Evolutionary conservation across 1,140 invertebrate genomes (phyloP).

Genomic region (Cyclargus thomasi): DNA sequence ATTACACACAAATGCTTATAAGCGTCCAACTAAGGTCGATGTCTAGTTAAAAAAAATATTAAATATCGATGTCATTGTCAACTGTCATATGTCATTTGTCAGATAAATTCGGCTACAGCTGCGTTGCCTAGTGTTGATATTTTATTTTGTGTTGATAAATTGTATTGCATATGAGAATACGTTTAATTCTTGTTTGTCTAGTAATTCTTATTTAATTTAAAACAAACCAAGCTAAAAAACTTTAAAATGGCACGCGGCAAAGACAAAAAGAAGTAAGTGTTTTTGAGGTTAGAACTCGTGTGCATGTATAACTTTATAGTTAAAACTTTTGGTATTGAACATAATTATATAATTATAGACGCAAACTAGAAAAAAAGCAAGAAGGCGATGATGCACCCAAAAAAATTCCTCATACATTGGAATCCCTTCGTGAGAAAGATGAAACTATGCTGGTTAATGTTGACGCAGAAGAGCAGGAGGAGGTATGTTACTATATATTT

Average conservation of each 20-base stretch:
- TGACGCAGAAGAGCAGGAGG: slow-evolving; percentile 87
- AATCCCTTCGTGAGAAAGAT: slow-evolving; percentile 93
- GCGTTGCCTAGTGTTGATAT: background rate
- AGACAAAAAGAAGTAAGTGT: slow-evolving; percentile 67
- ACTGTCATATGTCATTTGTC: background rate
- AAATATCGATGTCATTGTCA: background rate
- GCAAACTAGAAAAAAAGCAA: slow-evolving; percentile 67
- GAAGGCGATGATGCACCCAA: slow-evolving; percentile 67
- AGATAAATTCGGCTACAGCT: too few relatives aligned
- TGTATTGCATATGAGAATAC: background rate
- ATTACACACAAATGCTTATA: too few relatives aligned
- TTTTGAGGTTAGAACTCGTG: slow-evolving; percentile 38
- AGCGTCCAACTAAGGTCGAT: too few relatives aligned
- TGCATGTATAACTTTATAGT: background rate
- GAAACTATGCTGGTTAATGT: slow-evolving; percentile 89
- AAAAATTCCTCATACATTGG: slow-evolving; percentile 89
- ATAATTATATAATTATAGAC: slow-evolving; percentile 37
- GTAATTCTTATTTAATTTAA: background rate
- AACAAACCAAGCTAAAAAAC: background rate
- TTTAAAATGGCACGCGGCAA: slow-evolving; percentile 63
- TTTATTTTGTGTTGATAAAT: background rate
- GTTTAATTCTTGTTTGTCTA: background rate
- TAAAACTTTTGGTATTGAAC: background rate
- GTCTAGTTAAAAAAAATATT: background rate
- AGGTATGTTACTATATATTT: slow-evolving; percentile 67